Conservation (phyloP, 2,888 invertebrate genomes). For the Odontocerum albicorne region DNA sequence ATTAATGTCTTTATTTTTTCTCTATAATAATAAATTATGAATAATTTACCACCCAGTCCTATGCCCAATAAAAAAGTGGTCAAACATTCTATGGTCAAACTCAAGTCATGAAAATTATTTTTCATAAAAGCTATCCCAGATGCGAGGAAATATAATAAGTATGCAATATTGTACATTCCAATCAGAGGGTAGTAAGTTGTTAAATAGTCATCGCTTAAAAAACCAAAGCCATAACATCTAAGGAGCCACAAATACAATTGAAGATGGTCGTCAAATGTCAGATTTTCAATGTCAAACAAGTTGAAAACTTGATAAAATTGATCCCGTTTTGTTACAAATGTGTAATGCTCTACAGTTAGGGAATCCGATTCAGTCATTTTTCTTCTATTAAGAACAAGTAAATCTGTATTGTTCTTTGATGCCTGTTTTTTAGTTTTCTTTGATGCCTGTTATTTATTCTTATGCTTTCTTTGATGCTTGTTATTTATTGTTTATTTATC, state of each 20-base stretch:
- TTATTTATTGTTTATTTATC: too few species aligned
- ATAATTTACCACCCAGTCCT: constrained; percentile 8
- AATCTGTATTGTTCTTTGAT: too few species aligned
- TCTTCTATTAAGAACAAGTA: too few species aligned
- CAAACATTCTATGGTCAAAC: constrained; percentile 21
- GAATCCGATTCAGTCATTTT: too few species aligned
- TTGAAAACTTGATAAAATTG: constrained; percentile 14
- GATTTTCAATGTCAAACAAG: constrained; percentile 15
- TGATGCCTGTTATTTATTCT: too few species aligned
- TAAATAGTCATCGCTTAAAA: constrained; percentile 7
- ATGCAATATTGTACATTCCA: not conserved
- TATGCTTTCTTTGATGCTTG: too few species aligned
- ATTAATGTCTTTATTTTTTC: constrained; percentile 3
- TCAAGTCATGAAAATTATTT: constrained; percentile 13
- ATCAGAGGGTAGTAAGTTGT: not conserved
- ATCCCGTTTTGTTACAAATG: not conserved
- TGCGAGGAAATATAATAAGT: not conserved
- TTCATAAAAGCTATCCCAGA: constrained; percentile 20
- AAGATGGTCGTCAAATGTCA: constrained; percentile 28
- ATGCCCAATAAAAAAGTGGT: constrained; percentile 13
- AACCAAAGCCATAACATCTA: constrained; percentile 2
- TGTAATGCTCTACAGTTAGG: not conserved
- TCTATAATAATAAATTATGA: not conserved
- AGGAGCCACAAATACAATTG: constrained; percentile 3
- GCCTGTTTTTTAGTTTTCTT: too few species aligned